Evolutionary conservation across 2,797 vertebrate genomes (phyloP).

Genomic region (Crax fasciolata): DNA sequence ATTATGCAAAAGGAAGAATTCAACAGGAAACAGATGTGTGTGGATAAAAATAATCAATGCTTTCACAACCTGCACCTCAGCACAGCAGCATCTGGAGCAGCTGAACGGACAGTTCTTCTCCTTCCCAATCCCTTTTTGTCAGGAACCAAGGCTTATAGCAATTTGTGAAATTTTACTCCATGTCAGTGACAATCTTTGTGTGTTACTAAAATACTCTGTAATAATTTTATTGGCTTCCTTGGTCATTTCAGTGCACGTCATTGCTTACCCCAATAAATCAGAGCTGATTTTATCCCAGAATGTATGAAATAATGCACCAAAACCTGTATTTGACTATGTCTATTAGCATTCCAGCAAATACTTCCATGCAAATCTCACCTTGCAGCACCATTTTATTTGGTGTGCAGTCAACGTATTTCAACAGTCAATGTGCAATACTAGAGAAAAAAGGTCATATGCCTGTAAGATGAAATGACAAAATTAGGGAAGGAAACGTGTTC

Average conservation of each 20-base stretch:
- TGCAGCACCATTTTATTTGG: neutral
- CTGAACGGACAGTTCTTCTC: neutral
- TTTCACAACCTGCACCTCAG: slow-evolving; percentile 13
- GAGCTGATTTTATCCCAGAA: neutral
- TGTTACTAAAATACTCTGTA: neutral
- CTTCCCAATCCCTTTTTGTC: neutral
- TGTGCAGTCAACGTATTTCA: neutral
- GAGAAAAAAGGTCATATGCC: neutral
- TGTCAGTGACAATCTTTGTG: neutral
- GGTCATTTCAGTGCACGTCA: neutral
- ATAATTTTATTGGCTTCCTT: neutral
- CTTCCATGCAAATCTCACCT: neutral
- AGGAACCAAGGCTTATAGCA: neutral
- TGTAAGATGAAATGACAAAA: neutral
- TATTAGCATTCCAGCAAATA: neutral
- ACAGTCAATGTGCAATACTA: neutral
- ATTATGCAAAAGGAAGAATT: slow-evolving; percentile 47
- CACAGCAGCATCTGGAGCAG: neutral
- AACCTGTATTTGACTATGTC: neutral
- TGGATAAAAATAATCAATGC: slow-evolving; percentile 21
- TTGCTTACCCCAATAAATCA: neutral
- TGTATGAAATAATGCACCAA: neutral
- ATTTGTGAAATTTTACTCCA: neutral
- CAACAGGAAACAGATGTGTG: slow-evolving; percentile 38
- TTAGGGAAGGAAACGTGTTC: neutral